phyloP scores from a whole-genome alignment of 2,113 vertebrate species.

The Nansenia antarctica region DNA sequence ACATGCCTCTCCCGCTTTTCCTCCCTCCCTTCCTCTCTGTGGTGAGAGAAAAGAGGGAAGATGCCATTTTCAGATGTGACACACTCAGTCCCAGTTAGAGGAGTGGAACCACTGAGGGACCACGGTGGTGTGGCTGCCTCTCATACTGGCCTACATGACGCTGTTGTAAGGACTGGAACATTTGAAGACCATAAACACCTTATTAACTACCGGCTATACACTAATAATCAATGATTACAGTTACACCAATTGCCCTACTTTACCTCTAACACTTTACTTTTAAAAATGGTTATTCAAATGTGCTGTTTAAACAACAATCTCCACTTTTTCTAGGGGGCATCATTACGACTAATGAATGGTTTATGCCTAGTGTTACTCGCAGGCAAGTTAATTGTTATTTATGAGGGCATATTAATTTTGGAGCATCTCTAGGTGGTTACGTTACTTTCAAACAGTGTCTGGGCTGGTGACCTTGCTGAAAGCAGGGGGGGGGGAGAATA shows the following conservation, averaged over 20 bases:
- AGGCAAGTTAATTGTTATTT: neutral
- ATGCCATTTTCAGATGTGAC: no score
- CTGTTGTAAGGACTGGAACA: neutral
- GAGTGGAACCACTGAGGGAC: no score
- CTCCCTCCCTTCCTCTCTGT: no score
- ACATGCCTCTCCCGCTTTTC: neutral
- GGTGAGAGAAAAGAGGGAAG: no score
- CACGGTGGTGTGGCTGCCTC: no score
- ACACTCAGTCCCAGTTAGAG: no score
- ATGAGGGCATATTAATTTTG: constrained; percentile 29
- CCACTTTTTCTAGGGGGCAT: constrained; percentile 26
- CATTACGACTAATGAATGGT: neutral
- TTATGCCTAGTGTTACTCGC: neutral
- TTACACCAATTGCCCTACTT: constrained; percentile 34
- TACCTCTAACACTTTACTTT: constrained; percentile 41
- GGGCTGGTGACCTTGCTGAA: neutral
- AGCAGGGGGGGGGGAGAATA: neutral
- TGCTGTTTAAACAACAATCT: constrained; percentile 52
- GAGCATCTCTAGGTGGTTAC: neutral
- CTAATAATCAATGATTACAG: constrained; percentile 45
- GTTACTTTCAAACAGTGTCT: neutral
- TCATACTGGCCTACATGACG: no score
- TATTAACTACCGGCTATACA: constrained; percentile 4
- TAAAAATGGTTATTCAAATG: no score
- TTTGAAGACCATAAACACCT: no score